phyloP scores from a whole-genome alignment of 2,113 vertebrate genomes.

The Pionites leucogaster region DNA sequence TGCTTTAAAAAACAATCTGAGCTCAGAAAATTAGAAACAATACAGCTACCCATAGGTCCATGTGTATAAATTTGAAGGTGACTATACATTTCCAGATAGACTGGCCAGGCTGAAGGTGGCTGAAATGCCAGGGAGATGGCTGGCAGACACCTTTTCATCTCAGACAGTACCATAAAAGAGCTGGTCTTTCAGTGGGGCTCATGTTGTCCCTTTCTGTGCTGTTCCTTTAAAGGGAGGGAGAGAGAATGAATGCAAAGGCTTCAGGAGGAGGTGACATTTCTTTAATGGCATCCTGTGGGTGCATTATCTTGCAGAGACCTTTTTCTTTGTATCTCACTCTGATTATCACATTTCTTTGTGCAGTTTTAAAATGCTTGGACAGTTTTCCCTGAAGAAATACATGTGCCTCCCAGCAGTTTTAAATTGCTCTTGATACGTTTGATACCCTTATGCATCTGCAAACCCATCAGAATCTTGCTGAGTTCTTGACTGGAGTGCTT shows the following conservation, averaged over 20 bases:
- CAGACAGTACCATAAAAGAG: neutral
- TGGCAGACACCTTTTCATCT: neutral
- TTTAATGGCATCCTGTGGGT: neutral
- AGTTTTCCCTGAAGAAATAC: conserved; percentile 25
- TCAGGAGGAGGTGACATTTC: conserved; percentile 35
- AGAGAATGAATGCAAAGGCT: neutral
- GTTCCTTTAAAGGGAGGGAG: neutral
- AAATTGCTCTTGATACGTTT: conserved; percentile 31
- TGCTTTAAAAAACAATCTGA: neutral
- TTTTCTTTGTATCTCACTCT: conserved; percentile 18
- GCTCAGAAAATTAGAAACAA: neutral
- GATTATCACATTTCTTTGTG: conserved; percentile 28
- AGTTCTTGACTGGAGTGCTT: conserved; percentile 37
- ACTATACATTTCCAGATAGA: neutral
- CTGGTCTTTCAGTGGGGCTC: neutral
- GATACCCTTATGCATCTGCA: conserved; percentile 23
- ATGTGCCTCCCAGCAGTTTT: conserved; percentile 41
- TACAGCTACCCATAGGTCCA: neutral
- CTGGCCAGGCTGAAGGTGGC: neutral
- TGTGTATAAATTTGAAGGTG: neutral
- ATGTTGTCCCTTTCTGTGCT: neutral
- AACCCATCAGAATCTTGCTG: conserved; percentile 25
- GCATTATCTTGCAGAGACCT: neutral
- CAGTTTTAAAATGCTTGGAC: conserved; percentile 27
- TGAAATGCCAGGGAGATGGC: neutral